These are phyloP conservation scores for Drosophila teissieri DNA, from an alignment of 1,140 invertebrate genomes.

Conservation along the genomic window DNA sequence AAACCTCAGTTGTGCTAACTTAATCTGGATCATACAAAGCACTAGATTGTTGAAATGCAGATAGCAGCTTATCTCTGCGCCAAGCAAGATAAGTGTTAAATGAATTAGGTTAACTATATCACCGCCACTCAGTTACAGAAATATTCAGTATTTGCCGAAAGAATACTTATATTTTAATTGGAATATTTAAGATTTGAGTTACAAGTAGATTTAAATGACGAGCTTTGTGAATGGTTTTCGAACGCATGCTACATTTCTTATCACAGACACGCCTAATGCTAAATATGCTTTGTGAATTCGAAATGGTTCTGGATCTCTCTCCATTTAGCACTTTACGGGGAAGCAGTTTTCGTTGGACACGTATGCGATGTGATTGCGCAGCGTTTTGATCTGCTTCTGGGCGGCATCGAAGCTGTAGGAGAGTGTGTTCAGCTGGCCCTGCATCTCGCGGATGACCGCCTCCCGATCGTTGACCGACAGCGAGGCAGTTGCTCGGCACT, in stretches of 20 bases:
- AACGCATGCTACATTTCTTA: background rate
- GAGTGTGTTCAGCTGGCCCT: conserved; percentile 75
- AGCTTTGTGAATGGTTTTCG: background rate
- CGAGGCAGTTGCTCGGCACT: conserved; percentile 87
- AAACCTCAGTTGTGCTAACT: background rate
- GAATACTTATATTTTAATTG: conserved; percentile 1
- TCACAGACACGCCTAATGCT: background rate
- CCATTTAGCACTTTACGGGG: conserved; percentile 74
- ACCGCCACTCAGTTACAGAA: too few species aligned
- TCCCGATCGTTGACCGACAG: conserved; percentile 88
- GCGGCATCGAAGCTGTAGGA: conserved; percentile 83
- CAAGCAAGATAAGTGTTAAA: background rate
- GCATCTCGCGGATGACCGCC: conserved; percentile 85
- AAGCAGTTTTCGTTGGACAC: conserved; percentile 83
- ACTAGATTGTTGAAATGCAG: background rate
- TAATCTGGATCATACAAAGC: background rate
- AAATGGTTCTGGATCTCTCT: background rate
- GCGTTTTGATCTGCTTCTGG: conserved; percentile 82
- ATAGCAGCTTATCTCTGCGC: conserved; percentile 1
- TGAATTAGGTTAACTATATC: too few species aligned
- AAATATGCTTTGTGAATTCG: background rate
- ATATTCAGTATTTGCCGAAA: conserved; percentile 2
- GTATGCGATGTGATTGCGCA: conserved; percentile 81
- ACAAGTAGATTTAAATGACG: conserved; percentile 9
- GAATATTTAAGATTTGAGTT: background rate